phyloP scores from a whole-genome alignment of 2,113 vertebrate genomes.

The Artemisiospiza belli region DNA sequence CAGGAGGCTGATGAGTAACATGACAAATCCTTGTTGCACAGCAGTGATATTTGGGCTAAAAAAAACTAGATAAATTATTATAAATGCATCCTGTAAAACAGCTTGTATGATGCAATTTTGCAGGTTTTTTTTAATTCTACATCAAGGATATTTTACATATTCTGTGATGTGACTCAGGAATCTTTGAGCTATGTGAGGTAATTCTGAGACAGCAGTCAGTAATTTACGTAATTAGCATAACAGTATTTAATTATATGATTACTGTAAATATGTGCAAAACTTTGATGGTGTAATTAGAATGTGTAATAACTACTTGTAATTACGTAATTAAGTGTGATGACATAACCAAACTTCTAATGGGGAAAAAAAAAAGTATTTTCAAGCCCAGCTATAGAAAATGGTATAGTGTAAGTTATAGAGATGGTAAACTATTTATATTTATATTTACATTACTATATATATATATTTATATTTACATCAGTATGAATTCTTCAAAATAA shows the following conservation, averaged over 20 bases:
- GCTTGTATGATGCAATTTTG: not conserved
- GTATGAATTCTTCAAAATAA: not conserved
- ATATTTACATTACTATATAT: not conserved
- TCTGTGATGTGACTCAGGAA: not conserved
- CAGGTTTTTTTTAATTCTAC: not conserved
- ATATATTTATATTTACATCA: not conserved
- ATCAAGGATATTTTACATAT: not conserved
- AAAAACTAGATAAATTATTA: not conserved
- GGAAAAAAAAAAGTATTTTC: not conserved
- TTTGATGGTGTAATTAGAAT: slow-evolving; percentile 38
- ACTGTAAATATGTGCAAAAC: slow-evolving; percentile 60
- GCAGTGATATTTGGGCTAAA: not conserved
- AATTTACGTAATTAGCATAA: slow-evolving; percentile 60
- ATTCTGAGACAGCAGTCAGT: slow-evolving; percentile 37
- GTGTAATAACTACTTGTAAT: slow-evolving; percentile 54
- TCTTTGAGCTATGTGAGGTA: slow-evolving; percentile 13
- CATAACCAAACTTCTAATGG: not conserved
- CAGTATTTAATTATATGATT: slow-evolving; percentile 58
- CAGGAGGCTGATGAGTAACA: not conserved
- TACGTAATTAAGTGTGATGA: slow-evolving; percentile 46
- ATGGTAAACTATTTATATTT: not conserved
- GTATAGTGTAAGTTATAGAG: not conserved
- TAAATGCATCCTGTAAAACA: not conserved
- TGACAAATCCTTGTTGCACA: not conserved
- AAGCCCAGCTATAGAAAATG: not conserved